Evolutionary conservation across 1,140 invertebrate genomes (phyloP), one percentile per base, ranked within the genome.

Genomic region (Steinernema feltiae): DNA sequence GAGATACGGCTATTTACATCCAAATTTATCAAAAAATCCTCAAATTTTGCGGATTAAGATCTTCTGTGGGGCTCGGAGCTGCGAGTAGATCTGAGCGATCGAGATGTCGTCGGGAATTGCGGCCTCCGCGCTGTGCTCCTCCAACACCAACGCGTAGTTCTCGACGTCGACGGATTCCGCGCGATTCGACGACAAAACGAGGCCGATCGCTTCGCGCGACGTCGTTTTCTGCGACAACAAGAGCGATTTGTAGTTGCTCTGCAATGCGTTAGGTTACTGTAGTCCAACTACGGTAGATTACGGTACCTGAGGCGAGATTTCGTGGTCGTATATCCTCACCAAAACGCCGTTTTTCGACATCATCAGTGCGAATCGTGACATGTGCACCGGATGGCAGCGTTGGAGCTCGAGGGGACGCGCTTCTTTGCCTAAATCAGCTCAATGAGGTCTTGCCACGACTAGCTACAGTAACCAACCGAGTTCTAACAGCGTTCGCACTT

Each of bases 211-310:
- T 41, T 79, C 78, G 1, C 46, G 12, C 15, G 12, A 21, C 2
- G 71, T 79, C 27, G 78, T 79, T 17, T 78, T 24, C 3, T 76
- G 31, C 1, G 78, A 77, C 7, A 79, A 31, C 18, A 79, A 35
- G 15, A 79, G 69, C 12, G 78, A 79, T 32, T 79, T 79, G 72
- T 79, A 79, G 76, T 79, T 79, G 15, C 73, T 75, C 76, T 79
- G 76, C 69, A 77, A 70, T 41, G 35, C 35, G 7, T 41, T 41
- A 18, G 35, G 35, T 41, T 41, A 41, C 35, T 7, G 35, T 41
- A 41, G n/a, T n/a, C n/a, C n/a, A n/a, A n/a, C n/a, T n/a, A n/a
- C n/a, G 35, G 18, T 7, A 41, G 70, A 18, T 71, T 1, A 0
- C 75, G n/a, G 35, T 76, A 77, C 76, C 76, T 76, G 74, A 15